phyloP scores from a whole-genome alignment of 1,140 invertebrate genomes.

The Hyles vespertilio region DNA sequence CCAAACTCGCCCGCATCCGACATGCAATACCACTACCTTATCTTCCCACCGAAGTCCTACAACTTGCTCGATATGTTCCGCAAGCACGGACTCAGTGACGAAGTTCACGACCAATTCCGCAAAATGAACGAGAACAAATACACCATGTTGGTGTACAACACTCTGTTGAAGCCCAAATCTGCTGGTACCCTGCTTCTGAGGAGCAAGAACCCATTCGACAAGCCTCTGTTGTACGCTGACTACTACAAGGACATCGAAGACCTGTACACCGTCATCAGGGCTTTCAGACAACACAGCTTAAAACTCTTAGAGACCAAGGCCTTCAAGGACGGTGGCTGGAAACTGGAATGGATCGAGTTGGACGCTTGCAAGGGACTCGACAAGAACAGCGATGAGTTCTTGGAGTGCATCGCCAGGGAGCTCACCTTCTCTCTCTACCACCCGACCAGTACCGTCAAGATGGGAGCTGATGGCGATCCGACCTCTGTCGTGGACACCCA shows the following conservation, averaged over 20 bases:
- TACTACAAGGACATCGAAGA: constrained; percentile 78
- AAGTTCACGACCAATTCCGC: constrained; percentile 29
- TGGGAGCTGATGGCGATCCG: constrained; percentile 81
- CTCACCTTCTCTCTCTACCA: constrained; percentile 78
- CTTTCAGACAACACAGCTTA: constrained; percentile 67
- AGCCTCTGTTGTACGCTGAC: constrained; percentile 81
- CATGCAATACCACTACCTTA: constrained; percentile 46
- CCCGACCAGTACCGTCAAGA: constrained; percentile 82
- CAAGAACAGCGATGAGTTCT: constrained; percentile 73
- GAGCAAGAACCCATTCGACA: constrained; percentile 76
- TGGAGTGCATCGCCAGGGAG: constrained; percentile 66
- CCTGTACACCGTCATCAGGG: constrained; percentile 74
- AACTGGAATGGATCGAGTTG: constrained; percentile 56
- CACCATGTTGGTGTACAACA: constrained; percentile 56
- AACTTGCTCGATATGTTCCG: constrained; percentile 37
- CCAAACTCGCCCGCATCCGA: constrained; percentile 32
- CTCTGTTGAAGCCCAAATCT: constrained; percentile 77
- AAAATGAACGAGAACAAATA: constrained; percentile 53
- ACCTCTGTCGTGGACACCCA: constrained; percentile 81
- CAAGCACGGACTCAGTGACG: constrained; percentile 32
- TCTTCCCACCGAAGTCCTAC: constrained; percentile 28
- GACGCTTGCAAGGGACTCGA: constrained; percentile 54
- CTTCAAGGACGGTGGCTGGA: constrained; percentile 56
- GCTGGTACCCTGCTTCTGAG: constrained; percentile 78
- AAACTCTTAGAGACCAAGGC: constrained; percentile 71